Evolutionary conservation across 1,140 invertebrate species (phyloP), one percentile per base, ranked within the genome.

Genomic region (Subanguina moxae): DNA sequence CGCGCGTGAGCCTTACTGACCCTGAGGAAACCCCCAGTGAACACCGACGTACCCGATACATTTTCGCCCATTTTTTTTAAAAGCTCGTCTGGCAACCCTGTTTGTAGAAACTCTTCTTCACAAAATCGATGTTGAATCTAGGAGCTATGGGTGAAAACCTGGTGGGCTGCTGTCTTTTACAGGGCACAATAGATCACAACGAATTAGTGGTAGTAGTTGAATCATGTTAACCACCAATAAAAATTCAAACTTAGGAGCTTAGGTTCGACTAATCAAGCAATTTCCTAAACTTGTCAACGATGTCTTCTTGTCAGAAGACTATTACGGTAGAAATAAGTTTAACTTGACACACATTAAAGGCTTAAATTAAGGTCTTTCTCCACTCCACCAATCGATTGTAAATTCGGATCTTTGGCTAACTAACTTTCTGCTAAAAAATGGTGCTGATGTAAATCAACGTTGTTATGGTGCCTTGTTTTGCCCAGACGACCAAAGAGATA

Each of bases 351-450:
- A n/a, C n/a, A n/a, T n/a, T n/a, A n/a, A n/a, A n/a, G n/a, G n/a
- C n/a, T n/a, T n/a, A n/a, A 38, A 56, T 59, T 11, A 23, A 72
- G 93, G 78, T 13, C 57, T 81, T 11, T 71, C 78, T 11, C 78
- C 78, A 0, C 86, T 98, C 0, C 94, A 98, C 77, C 93, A 97
- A 82, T 92, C 94, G 0, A 95, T 97, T 75, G 93, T 96, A 0
- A 97, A 97, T 83, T 94, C 97, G 82, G 94, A 98, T 83, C 92
- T 93, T 0, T 88, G 90, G 0, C 93, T 96, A 91, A 93, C 96
- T 0, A 95, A 94, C 84, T 96, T 90, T 83, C 85, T 97, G 5
- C 83, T 98, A 38, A 91, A 95, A 77, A 89, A 90, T 64, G 92
- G 92, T 8, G 91, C 91, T 19, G 46, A 25, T 70, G n/a, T 69